phyloP scores from a whole-genome alignment of 1,140 invertebrate genomes.

The Luehdorfia chinensis region DNA sequence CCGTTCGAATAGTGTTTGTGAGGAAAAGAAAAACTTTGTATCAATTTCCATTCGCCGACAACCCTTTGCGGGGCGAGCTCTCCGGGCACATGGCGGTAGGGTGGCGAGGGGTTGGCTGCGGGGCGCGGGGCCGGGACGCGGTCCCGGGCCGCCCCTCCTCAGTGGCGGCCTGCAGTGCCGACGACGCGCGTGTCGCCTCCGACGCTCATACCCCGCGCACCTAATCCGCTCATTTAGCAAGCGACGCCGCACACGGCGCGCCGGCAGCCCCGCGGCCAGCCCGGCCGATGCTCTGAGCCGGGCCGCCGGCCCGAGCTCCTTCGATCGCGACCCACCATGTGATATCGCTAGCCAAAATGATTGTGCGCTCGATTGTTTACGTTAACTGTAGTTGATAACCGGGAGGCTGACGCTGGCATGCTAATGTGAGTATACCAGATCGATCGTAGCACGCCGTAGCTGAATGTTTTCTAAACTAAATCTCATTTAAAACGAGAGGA shows the following conservation, averaged over 20 bases:
- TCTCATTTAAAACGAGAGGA: slow-evolving; percentile 24
- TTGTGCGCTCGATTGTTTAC: slow-evolving; percentile 59
- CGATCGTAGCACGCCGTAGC: slow-evolving; percentile 31
- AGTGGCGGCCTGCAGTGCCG: slow-evolving; percentile 70
- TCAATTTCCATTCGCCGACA: slow-evolving; percentile 55
- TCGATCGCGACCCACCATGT: slow-evolving; percentile 52
- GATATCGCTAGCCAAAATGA: slow-evolving; percentile 51
- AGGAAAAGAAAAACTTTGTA: neutral
- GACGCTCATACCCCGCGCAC: slow-evolving; percentile 63
- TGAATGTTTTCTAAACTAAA: slow-evolving; percentile 16
- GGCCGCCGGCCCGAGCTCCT: slow-evolving; percentile 49
- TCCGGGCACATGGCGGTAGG: slow-evolving; percentile 63
- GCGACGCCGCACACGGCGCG: slow-evolving; percentile 62
- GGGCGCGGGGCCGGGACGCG: slow-evolving; percentile 33
- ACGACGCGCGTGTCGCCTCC: slow-evolving; percentile 68
- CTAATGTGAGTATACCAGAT: slow-evolving; percentile 67
- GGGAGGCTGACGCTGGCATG: slow-evolving; percentile 66
- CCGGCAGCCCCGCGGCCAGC: slow-evolving; percentile 47
- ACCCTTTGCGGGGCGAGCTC: slow-evolving; percentile 60
- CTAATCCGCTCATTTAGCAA: slow-evolving; percentile 62
- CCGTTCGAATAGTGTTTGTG: too few relatives aligned
- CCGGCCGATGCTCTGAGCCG: slow-evolving; percentile 55
- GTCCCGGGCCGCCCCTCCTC: slow-evolving; percentile 70
- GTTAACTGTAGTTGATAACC: slow-evolving; percentile 68
- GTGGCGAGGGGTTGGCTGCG: slow-evolving; percentile 34